These are phyloP conservation scores for Solenopsis invicta DNA, from an alignment of 1,140 invertebrate genomes.

Conservation along the genomic window DNA sequence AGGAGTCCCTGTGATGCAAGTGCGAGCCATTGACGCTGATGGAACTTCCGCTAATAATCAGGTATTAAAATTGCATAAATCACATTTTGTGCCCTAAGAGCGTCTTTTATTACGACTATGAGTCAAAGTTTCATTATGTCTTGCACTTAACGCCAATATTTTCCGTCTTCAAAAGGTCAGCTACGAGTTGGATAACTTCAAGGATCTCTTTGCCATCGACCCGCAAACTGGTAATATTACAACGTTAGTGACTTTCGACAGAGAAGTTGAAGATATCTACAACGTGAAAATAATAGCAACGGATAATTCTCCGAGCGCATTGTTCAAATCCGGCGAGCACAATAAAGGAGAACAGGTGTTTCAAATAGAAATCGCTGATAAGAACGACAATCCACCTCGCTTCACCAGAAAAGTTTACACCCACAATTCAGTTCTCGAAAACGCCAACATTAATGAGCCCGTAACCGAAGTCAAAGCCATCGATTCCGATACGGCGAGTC, in stretches of 20 bases:
- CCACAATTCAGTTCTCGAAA: slow-evolving; percentile 93
- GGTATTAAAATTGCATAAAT: slow-evolving; percentile 77
- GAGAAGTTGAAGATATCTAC: slow-evolving; percentile 93
- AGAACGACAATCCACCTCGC: slow-evolving; percentile 95
- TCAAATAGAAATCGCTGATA: slow-evolving; percentile 95
- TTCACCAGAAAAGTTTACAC: slow-evolving; percentile 92
- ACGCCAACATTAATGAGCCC: slow-evolving; percentile 92
- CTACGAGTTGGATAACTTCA: slow-evolving; percentile 91
- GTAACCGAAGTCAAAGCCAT: slow-evolving; percentile 94
- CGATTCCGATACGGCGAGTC: slow-evolving; percentile 93
- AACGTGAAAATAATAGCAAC: slow-evolving; percentile 94
- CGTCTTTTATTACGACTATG: not conserved
- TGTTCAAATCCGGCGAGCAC: slow-evolving; percentile 89
- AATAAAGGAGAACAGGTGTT: slow-evolving; percentile 93
- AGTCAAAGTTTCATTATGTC: not conserved
- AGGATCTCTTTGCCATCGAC: slow-evolving; percentile 93
- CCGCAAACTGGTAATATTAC: slow-evolving; percentile 94
- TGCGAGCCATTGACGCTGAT: slow-evolving; percentile 95
- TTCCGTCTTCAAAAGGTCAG: slow-evolving; percentile 86
- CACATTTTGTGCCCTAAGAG: not conserved
- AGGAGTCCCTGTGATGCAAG: slow-evolving; percentile 94
- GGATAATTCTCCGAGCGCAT: slow-evolving; percentile 94
- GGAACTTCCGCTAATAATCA: slow-evolving; percentile 94
- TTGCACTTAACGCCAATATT: slow-evolving; percentile 12
- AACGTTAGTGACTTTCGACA: slow-evolving; percentile 92